phyloP scores from a whole-genome alignment of 1,140 invertebrate genomes.

The Zelostemma sp. region DNA sequence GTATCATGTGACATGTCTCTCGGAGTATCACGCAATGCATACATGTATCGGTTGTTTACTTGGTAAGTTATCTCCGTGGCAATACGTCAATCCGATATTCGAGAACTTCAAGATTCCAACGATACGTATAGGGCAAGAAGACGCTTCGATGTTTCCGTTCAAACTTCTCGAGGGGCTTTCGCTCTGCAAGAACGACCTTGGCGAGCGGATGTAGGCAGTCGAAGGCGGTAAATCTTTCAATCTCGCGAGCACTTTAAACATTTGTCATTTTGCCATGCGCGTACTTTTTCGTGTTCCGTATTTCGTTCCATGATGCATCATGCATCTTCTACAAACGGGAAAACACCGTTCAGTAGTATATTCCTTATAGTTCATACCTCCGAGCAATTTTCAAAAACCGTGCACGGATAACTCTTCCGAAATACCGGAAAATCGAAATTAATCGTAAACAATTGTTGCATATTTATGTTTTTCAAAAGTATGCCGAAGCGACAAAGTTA shows the following conservation, averaged over 20 bases:
- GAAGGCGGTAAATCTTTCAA: conserved; percentile 41
- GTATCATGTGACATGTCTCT: background rate
- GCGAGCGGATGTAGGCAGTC: conserved; percentile 25
- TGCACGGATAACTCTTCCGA: too few species aligned
- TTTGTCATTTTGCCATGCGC: conserved; percentile 33
- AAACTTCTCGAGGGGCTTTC: conserved; percentile 19
- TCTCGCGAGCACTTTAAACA: conserved; percentile 31
- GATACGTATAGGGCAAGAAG: conserved; percentile 22
- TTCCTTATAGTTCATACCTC: background rate
- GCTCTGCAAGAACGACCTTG: conserved; percentile 40
- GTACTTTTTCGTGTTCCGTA: conserved; percentile 14
- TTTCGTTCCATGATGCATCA: conserved; percentile 28
- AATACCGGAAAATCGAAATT: too few species aligned
- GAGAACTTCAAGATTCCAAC: conserved; percentile 35
- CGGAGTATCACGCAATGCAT: conserved; percentile 8
- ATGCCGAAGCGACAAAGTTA: background rate
- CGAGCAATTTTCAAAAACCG: background rate
- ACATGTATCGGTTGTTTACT: conserved; percentile 62
- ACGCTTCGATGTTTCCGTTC: conserved; percentile 25
- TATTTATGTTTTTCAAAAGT: too few species aligned
- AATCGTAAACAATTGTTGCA: too few species aligned
- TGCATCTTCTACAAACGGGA: conserved; percentile 21
- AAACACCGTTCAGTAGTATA: conserved; percentile 9
- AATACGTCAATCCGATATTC: conserved; percentile 64
- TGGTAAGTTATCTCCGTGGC: conserved; percentile 52